phyloP scores from a whole-genome alignment of 2,888 invertebrate species.

The Hypomecis atomaria region DNA sequence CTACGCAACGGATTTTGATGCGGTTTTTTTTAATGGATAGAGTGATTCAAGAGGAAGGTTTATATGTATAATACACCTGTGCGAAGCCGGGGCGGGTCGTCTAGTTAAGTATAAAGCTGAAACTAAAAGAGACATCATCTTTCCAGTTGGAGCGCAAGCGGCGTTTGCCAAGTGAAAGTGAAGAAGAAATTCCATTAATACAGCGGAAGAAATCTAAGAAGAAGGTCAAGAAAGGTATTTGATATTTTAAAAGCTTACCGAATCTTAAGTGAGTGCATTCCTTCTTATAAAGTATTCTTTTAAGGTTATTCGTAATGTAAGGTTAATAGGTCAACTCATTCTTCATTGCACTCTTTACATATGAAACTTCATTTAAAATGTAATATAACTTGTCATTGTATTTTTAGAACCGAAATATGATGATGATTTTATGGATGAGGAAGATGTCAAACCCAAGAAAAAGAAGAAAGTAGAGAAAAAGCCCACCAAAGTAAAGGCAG shows the following conservation, averaged over 20 bases:
- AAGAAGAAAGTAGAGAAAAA: slow-evolving; percentile 74
- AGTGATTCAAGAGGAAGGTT: too few species aligned
- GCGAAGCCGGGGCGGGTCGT: too few species aligned
- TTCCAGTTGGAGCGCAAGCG: slow-evolving; percentile 66
- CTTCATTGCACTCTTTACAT: too few species aligned
- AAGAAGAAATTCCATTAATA: slow-evolving; percentile 90
- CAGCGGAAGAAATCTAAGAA: slow-evolving; percentile 88
- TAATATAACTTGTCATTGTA: background rate
- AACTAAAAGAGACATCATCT: slow-evolving; percentile 7
- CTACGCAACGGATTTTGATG: too few species aligned
- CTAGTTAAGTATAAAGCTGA: too few species aligned
- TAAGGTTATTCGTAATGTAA: background rate
- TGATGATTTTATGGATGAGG: slow-evolving; percentile 79
- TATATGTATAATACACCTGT: too few species aligned
- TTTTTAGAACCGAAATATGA: slow-evolving; percentile 81
- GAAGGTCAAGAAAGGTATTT: slow-evolving; percentile 83
- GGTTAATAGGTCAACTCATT: too few species aligned
- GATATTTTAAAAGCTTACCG: background rate
- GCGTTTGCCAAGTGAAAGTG: slow-evolving; percentile 83
- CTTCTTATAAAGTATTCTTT: background rate
- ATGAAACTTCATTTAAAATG: too few species aligned
- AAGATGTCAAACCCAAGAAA: slow-evolving; percentile 83
- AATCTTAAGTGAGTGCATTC: too few species aligned
- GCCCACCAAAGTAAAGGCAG: slow-evolving; percentile 63
- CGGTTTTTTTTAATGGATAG: too few species aligned